These are phyloP conservation scores for Aurelia aurita DNA, from an alignment of 30 jellyfish, hydroid and myxozoan species.

Conservation along the genomic window DNA sequence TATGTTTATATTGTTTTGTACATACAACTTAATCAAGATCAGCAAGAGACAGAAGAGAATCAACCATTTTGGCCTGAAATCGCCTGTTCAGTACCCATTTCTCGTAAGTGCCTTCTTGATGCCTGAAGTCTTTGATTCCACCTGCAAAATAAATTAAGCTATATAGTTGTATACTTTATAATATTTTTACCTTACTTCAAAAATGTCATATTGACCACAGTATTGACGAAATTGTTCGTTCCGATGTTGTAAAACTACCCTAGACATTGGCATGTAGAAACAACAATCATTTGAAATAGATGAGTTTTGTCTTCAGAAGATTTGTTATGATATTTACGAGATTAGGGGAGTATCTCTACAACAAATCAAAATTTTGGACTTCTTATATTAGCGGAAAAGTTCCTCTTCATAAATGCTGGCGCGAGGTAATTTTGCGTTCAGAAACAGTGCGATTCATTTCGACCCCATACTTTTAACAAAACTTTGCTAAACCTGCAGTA, in stretches of 20 bases:
- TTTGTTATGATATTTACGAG: too few species aligned
- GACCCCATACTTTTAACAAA: background rate
- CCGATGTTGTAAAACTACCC: too few species aligned
- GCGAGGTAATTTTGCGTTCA: slow-evolving; percentile 19
- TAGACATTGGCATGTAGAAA: too few species aligned
- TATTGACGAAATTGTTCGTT: too few species aligned
- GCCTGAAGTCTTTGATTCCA: slow-evolving; percentile 44
- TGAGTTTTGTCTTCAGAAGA: too few species aligned
- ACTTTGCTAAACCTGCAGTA: background rate
- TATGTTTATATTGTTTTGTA: too few species aligned
- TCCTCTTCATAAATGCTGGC: background rate
- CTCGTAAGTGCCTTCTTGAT: slow-evolving; percentile 38
- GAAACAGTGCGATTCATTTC: slow-evolving; percentile 1
- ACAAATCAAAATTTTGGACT: background rate
- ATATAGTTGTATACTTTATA: background rate
- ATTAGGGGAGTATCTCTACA: background rate
- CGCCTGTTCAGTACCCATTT: slow-evolving; percentile 61
- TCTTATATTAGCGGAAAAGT: background rate
- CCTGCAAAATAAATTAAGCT: slow-evolving; percentile 9
- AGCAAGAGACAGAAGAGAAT: too few species aligned
- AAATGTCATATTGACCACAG: background rate
- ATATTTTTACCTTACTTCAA: background rate
- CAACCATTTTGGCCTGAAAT: slow-evolving; percentile 56
- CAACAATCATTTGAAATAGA: too few species aligned
- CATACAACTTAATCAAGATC: too few species aligned